A percentile compares a stretch with the other conserved stretches of the same genome.
These are phyloP conservation scores for Drosophila niveifrons DNA, from an alignment of 2,888 invertebrate species.

Conservation along the genomic window DNA sequence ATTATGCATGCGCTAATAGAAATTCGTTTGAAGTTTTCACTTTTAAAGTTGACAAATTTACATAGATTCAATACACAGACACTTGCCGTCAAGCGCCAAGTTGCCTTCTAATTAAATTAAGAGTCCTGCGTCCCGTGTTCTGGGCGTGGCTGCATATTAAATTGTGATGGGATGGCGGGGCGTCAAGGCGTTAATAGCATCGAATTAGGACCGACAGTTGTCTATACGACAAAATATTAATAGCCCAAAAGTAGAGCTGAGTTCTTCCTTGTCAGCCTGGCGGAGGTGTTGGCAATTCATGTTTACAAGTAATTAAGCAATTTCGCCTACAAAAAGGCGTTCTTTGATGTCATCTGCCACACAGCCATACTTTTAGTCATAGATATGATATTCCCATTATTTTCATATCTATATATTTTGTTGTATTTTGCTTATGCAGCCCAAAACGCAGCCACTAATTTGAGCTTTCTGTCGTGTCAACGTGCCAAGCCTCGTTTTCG, in stretches of 20 bases:
- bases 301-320: slow-evolving; percentile 79
- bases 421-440: slow-evolving; percentile 17
- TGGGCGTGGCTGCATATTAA: slow-evolving; percentile 67
- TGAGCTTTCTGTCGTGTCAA: slow-evolving; percentile 58
- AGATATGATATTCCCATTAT: slow-evolving; percentile 42
- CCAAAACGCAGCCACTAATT: slow-evolving; percentile 61
- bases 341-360: slow-evolving; percentile 62
- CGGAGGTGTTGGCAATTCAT: slow-evolving; percentile 74
- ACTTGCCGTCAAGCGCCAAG: slow-evolving; percentile 16
- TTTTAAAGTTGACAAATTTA: slow-evolving; percentile 74
- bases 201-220: slow-evolving; percentile 53
- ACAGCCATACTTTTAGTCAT: not conserved
- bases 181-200: slow-evolving; percentile 75
- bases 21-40: slow-evolving; percentile 72
- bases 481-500: slow-evolving; percentile 1
- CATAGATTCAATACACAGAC: slow-evolving; percentile 58
- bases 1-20: slow-evolving; percentile 61
- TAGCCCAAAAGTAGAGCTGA: slow-evolving; percentile 30
- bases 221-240: slow-evolving; percentile 46
- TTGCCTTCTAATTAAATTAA: slow-evolving; percentile 71
- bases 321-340: slow-evolving; percentile 48
- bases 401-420: slow-evolving; percentile 27
- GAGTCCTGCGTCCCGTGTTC: slow-evolving; percentile 41
- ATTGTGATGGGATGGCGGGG: slow-evolving; percentile 44
- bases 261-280: slow-evolving; percentile 18